Base-by-base conservation (phyloP, 2,888 invertebrate genomes). In the Drosophila acutilabella region DNA sequence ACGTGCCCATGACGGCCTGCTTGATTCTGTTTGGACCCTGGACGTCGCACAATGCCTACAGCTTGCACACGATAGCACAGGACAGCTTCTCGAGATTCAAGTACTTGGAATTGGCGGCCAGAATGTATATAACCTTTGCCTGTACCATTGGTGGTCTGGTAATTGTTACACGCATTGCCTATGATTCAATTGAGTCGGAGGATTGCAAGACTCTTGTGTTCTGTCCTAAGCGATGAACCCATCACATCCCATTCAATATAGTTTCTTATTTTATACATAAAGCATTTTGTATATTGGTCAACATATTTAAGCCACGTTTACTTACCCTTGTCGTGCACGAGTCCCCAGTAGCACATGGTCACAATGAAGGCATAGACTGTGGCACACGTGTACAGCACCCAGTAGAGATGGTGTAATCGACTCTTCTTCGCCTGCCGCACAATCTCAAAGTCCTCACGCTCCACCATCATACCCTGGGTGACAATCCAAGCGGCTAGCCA, bases 261-360 rank as follows among this genome's bases (percentile, higher is more conserved):
- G 11, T 36, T 36, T 13, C 13, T 11, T 41, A 36, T 13, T 36
- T 36, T 13, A 4, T 2, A 11, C n/a, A 36, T 16, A 18, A 20
- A n/a, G n/a, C 33, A 54, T 33, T 18, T 54, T 50, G 36, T 36
- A 4, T 30, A 52, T 36, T 13, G 8, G 2, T 50, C 14, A 8
- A 11, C 4, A 30, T 40, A 16, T 38, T 42, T 44, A 10, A 16
- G 41, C 4, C 6, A 4, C 13, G 23, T 30, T 62, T 8, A 53
- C 89, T 91, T 89, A 96, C 96, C 94, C 73, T 96, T 94, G 91
- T 96, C 94, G 91, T 96, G 95, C 8, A 97, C 95, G 53, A 95
- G 92, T 52, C 91, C 84, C 93, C 93, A 93, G 73, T 93, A 93
- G 76, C 92, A 92, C 89, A 92, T 91, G 56, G 93, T 92, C 13